Evolutionary conservation across 2,113 vertebrate species (phyloP).

Genomic region (Loxodonta africana): DNA sequence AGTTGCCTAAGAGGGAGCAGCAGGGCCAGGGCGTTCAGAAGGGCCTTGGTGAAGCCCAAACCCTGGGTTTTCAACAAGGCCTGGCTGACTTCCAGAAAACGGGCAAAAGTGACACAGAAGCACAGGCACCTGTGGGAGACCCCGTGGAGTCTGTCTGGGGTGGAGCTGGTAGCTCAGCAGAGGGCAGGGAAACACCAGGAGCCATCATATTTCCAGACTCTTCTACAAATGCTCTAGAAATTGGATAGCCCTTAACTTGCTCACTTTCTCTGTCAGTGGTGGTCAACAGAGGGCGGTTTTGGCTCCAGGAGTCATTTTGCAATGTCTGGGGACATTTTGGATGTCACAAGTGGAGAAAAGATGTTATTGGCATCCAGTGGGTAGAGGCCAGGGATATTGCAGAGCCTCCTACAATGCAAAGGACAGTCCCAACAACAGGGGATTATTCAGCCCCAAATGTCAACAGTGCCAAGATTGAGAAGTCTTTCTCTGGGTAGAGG

Average conservation of each 20-base stretch:
- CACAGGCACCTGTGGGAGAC: neutral
- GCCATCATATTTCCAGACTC: neutral
- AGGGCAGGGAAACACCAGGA: neutral
- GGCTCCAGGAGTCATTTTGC: neutral
- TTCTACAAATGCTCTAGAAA: constrained; percentile 20
- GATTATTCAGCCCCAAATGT: neutral
- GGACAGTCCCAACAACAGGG: neutral
- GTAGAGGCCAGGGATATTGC: neutral
- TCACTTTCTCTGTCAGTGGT: neutral
- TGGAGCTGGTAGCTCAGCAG: neutral
- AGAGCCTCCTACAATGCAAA: neutral
- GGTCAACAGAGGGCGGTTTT: neutral
- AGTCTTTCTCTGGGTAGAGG: neutral
- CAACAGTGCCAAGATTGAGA: neutral
- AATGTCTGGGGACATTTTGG: neutral
- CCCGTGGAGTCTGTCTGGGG: neutral
- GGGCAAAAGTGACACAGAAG: neutral
- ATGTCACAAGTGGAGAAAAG: neutral
- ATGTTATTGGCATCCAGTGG: neutral
- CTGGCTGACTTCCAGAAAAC: neutral
- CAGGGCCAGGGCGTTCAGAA: neutral
- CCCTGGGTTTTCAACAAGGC: neutral
- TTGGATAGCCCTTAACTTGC: neutral
- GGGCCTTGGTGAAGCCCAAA: neutral
- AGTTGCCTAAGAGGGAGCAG: neutral